Evolutionary conservation across 2,113 vertebrate species (phyloP), one percentile per base, ranked within the genome.

Genomic region (Corydoras sp.): DNA sequence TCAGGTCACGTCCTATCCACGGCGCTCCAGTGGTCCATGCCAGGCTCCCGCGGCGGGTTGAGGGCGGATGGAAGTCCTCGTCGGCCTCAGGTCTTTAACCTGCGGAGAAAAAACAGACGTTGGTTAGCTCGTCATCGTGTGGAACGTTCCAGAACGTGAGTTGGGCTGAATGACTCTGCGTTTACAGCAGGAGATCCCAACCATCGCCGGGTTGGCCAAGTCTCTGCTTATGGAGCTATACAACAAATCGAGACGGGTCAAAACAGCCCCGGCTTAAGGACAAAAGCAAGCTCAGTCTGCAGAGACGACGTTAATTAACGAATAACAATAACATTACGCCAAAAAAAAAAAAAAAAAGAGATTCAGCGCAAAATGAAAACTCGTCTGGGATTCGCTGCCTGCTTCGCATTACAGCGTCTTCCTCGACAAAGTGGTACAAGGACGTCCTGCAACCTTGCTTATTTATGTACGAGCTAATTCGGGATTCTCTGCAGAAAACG

Each of bases 21-120:
- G 86, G 86, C 85, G 83, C 85, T 91, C 89, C 18, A 1, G 18
- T 24, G 18, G 18, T 89, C 92, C 90, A 92, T 87, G 82, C 85
- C 78, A 86, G 87, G 86, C 89, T 89, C 86, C 88, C 87, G 87
- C 81, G 79, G 83, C 80, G 82, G 88, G 84, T 87, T 84, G 81
- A 81, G 83, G 80, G 82, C 82, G 86, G 87, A 89, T 85, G 90
- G 92, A 92, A 87, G 86, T 86, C 88, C 86, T 86, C 85, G 88
- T 88, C 51, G 88, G 86, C 83, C 72, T 86, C 72, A 77, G 85
- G 84, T 90, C 88, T 92, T 87, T 90, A 86, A 87, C 91, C 92
- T 94, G 89, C 83, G 89, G 86, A 88, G 91, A 91, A 91, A 76
- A 83, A 87, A 92, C n/a, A 56, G 14, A 91, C 90, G 89, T 89